Base-by-base conservation (phyloP, 2,113 vertebrate species). In the Brachionichthys hirsutus region DNA sequence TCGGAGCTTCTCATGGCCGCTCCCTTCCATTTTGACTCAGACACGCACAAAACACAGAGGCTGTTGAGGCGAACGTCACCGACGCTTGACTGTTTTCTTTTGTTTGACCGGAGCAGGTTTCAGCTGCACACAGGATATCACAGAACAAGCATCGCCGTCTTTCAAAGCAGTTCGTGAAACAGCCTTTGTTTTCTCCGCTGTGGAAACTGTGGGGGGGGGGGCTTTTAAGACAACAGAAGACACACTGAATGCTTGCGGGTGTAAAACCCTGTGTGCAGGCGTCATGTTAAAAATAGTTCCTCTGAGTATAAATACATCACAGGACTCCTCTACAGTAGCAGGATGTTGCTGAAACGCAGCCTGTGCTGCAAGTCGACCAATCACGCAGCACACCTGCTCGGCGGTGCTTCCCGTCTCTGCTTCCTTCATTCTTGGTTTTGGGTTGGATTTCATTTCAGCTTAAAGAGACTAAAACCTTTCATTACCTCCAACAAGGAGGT, bases 101-200 rank as follows among this genome's bases (percentile, higher is more conserved):
- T 61, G 54, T 73, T 79, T 85, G 72, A 75, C 70, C 73, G 57
- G 62, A 68, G 69, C 59, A 41, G 55, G n/a, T 54, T 53, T 4
- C 14, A 62, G 59, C 49, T 51, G 46, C 24, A 13, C 56, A 22
- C 12, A 11, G 44, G 9, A 50, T 51, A 40, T 72, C 43, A 16
- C 47, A 48, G 48, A 62, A 36, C 60, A 56, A 62, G 43, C 44
- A 44, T n/a, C n/a, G 49, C 18, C 49, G 10, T 13, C 57, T 56
- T 63, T 60, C 47, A 64, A 54, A 71, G 71, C 54, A 47, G 59
- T 60, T 54, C 58, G 71, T 67, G 56, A 60, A 75, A 40, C 51
- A 56, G 24, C 38, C 1, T 12, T 30, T 41, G 41, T 54, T 50
- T 60, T 22, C 52, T 13, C 17, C 16, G 12, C 46, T 14, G 44